Evolutionary conservation across 2,113 vertebrate genomes (phyloP).

Genomic region (Lates calcarifer): DNA sequence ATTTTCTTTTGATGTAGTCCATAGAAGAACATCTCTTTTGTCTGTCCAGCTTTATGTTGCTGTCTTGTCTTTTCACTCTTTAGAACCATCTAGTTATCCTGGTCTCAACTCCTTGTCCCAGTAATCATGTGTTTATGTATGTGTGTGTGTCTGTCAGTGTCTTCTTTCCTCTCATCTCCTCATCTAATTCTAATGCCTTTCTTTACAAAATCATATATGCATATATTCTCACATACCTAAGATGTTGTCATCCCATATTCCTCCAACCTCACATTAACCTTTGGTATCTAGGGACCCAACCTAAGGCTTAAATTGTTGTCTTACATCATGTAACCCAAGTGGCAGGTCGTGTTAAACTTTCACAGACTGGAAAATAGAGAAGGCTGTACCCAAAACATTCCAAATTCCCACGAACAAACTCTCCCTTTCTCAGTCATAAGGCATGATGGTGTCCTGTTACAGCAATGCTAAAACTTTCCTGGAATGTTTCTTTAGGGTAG

Average conservation of each 20-base stretch:
- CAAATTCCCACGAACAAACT: conserved; percentile 38
- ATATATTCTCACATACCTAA: neutral
- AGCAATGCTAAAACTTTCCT: conserved; percentile 56
- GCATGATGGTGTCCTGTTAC: conserved; percentile 68
- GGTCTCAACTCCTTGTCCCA: neutral
- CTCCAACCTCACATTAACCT: neutral
- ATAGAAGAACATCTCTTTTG: neutral
- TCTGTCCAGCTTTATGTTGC: neutral
- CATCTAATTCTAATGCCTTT: neutral
- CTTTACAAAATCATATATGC: neutral
- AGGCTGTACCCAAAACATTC: conserved; percentile 20
- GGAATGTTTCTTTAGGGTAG: conserved; percentile 79
- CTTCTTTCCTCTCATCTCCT: neutral
- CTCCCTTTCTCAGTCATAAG: conserved; percentile 50
- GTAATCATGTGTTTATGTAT: neutral
- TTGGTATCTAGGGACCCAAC: neutral
- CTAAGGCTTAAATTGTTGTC: conserved; percentile 36
- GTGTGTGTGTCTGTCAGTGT: neutral
- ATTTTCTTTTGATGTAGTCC: neutral
- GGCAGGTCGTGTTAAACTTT: conserved; percentile 46
- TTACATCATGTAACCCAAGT: conserved; percentile 44
- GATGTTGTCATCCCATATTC: neutral
- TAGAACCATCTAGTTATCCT: neutral
- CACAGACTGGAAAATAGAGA: conserved; percentile 2
- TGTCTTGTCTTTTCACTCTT: neutral